phyloP scores from a whole-genome alignment of 2,113 vertebrate genomes.

The Eonycteris spelaea region DNA sequence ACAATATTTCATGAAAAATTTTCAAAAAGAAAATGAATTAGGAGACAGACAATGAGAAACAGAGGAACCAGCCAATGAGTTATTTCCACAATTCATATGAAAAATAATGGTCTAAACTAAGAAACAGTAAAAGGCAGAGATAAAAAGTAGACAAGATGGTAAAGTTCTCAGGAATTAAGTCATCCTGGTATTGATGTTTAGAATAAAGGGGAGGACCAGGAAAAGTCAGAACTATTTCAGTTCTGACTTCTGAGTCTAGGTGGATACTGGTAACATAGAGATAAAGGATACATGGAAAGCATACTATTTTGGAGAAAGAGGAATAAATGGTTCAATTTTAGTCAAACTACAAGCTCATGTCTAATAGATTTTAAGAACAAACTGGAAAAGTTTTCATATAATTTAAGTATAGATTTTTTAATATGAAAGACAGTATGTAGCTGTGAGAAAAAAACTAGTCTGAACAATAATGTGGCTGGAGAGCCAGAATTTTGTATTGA shows the following conservation, averaged over 20 bases:
- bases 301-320: neutral
- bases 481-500: neutral
- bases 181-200: neutral
- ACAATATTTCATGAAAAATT: neutral
- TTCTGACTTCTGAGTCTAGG: neutral
- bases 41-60: neutral
- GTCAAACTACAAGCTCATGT: neutral
- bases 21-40: neutral
- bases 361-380: neutral
- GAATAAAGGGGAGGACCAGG: neutral
- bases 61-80: neutral
- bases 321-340: neutral
- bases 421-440: neutral
- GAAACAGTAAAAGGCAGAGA: neutral
- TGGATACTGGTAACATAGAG: neutral
- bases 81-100: neutral
- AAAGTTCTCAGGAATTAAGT: neutral
- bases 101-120: neutral
- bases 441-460: slow-evolving; percentile 18
- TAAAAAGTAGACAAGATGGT: neutral
- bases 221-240: neutral
- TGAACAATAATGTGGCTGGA: neutral
- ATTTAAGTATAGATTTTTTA: neutral
- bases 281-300: neutral
- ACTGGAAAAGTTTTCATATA: neutral